Evolutionary conservation across 2,113 vertebrate species (phyloP), one percentile per base, ranked within the genome.

Genomic region (Paratilapia polleni): DNA sequence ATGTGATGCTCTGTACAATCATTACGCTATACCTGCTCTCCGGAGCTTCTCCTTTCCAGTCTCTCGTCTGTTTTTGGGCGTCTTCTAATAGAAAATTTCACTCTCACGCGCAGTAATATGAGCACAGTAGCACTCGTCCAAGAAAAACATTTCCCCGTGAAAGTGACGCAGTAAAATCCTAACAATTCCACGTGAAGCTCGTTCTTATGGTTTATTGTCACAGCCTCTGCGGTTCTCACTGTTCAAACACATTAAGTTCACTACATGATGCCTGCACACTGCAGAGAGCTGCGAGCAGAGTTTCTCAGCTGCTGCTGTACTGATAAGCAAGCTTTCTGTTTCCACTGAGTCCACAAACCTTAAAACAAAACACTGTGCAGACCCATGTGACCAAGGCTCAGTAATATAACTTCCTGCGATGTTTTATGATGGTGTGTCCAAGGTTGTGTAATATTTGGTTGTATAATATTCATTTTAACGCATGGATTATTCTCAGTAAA

Each of bases 391-490:
- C 62, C 2, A 19, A 10, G 49, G 74, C 15, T 5, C 9, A 20
- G 11, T 49, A 52, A 73, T 17, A 24, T 36, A 24, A 34, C 81
- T 68, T 79, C 60, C 60, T 84, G 73, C 56, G 84, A 78, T 22
- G 49, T 47, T 28, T 58, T 10, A 56, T 28, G 82, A 34, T 56
- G 13, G 19, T 15, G 43, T 73, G 68, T 73, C 68, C 26, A 52
- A 73, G 5, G 52, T 89, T 84, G 58, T 77, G 77, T 76, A 76
- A 84, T 22, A 31, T 82, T 73, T 52, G 74, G 54, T 68, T 60
- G 68, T 82, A 8, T 41, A 64, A 87, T 41, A 3, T 77, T 73
- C 26, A 58, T 83, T 63, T 73, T 63, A 43, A 41, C 1, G 4
- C 56, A 15, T 15, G 43, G 26, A 31, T 73, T 60, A 60, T 3